These are phyloP conservation scores for Gallinago solitaria DNA, from an alignment of 2,797 vertebrate genomes.

Conservation along the genomic window DNA sequence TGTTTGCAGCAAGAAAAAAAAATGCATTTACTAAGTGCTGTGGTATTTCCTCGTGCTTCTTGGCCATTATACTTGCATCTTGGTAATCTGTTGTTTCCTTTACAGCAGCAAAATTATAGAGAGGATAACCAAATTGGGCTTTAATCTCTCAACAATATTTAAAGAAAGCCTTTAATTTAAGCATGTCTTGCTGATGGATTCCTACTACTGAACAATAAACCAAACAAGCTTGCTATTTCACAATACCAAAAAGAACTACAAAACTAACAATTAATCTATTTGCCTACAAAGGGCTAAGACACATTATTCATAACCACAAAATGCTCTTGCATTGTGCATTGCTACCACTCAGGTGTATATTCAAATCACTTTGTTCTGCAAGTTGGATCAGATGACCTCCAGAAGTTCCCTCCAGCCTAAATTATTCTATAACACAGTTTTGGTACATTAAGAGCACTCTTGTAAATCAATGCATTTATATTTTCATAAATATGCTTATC, in stretches of 20 bases:
- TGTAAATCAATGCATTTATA: neutral
- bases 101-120: neutral
- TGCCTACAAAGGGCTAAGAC: neutral
- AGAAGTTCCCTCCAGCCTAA: neutral
- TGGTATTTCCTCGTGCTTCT: neutral
- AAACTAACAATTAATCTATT: neutral
- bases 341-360: neutral
- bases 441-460: neutral
- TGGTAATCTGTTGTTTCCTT: neutral
- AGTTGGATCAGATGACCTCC: neutral
- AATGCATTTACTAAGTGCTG: neutral
- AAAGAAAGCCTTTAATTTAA: neutral
- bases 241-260: neutral
- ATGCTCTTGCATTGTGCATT: neutral
- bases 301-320: neutral
- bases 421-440: neutral
- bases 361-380: neutral
- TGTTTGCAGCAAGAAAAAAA: neutral
- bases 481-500: neutral
- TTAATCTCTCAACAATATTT: neutral
- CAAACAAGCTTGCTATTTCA: neutral
- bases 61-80: neutral
- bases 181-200: neutral
- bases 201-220: neutral
- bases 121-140: neutral